Evolutionary conservation across 2,113 vertebrate genomes (phyloP), one percentile per base, ranked within the genome.

Genomic region (Progne subis): DNA sequence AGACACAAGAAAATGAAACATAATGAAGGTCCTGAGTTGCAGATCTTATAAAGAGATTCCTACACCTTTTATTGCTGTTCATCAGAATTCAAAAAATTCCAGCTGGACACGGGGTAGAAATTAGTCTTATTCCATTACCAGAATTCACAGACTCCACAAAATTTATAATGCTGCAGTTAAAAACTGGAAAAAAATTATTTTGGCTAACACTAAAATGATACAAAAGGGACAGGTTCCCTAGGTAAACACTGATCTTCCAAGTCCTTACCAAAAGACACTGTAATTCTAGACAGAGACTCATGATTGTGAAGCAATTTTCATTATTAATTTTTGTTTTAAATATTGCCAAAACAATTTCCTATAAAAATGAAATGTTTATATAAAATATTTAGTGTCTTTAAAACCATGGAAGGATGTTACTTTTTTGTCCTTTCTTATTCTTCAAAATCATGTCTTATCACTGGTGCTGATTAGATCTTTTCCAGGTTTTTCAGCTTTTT

Each of bases 41-140:
- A 7, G 19, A 55, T 46, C 5, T 3, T 67, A 16, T 8, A 34
- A 69, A 49, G 29, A 20, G 18, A 14, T 79, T 79, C 37, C 70
- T 76, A 49, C 21, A 90, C 28, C 4, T 89, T 31, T 3, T 1
- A 17, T 8, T 8, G 4, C 6, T 44, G 28, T 24, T 92, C 69
- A 43, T 59, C 31, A 57, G 19, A 7, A 14, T 57, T 47, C 64
- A 71, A 75, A 65, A 76, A 78, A 74, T 37, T 78, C 43, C 34
- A 65, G 21, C 19, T 24, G 14, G 18, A 69, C 11, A 17, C 0
- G 0, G 11, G 16, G 20, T 67, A 5, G 29, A 92, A 86, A 49
- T 39, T 9, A 88, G 67, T 18, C 29, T 49, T 77, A 18, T 39
- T 63, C 19, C 14, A 31, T 52, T 46, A 19, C 43, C 64, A 64